Conservation (phyloP, 2,888 invertebrate genomes). For the Cerastoderma edule region DNA sequence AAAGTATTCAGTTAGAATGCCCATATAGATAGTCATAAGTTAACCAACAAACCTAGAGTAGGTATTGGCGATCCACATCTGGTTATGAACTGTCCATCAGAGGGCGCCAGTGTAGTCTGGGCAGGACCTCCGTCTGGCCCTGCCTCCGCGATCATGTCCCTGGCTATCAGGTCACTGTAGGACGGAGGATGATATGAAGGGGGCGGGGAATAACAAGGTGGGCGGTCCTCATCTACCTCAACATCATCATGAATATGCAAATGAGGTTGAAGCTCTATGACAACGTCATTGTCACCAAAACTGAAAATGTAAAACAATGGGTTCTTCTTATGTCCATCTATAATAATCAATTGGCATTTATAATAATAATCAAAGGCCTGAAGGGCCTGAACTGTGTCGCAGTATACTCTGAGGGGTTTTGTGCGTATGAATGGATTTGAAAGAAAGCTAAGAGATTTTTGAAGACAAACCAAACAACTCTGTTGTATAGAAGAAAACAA, state of each 20-base stretch:
- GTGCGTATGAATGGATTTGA: too few species aligned
- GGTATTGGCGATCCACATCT: constrained; percentile 61
- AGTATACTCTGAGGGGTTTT: too few species aligned
- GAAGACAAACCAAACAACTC: too few species aligned
- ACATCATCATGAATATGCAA: constrained; percentile 53
- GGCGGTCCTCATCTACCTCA: constrained; percentile 65
- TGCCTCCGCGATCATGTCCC: constrained; percentile 85
- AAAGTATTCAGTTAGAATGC: too few species aligned
- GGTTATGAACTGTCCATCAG: constrained; percentile 66
- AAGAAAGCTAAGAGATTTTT: too few species aligned
- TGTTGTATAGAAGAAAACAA: too few species aligned
- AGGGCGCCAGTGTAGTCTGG: constrained; percentile 84
- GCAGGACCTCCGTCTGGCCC: constrained; percentile 84
- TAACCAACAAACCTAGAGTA: constrained; percentile 23
- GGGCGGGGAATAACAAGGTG: constrained; percentile 68
- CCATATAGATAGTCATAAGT: too few species aligned
- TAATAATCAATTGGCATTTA: too few species aligned
- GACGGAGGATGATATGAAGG: constrained; percentile 69
- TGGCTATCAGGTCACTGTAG: constrained; percentile 75
- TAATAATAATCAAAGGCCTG: too few species aligned
- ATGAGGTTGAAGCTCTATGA: constrained; percentile 76
- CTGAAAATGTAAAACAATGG: constrained; percentile 63
- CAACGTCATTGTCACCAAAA: constrained; percentile 71
- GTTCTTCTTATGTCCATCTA: too few species aligned
- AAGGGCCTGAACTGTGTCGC: too few species aligned